Base-by-base conservation (phyloP, 2,797 vertebrate genomes). In the Protosalanx chinensis region DNA sequence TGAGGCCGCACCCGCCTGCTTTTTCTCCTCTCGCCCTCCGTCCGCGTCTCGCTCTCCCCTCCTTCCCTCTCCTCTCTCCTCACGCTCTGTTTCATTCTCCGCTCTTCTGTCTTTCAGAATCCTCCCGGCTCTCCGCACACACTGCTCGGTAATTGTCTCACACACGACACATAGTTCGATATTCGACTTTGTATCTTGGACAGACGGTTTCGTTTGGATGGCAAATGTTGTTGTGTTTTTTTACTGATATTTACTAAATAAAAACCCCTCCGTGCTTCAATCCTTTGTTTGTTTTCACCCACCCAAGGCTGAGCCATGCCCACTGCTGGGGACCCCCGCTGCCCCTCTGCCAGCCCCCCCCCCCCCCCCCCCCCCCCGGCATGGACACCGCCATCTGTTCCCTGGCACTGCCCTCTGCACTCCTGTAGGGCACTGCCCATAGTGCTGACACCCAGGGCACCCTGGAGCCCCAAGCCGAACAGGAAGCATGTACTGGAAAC, bases 381-480 rank as follows among this genome's bases (percentile, higher is more conserved):
- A 82, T 67, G 51, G 76, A 63, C 80, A 80, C 85, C 84, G 80
- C 88, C 90, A 91, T 91, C 89, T 91, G 89, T 78, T 90, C 72
- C 76, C 83, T 90, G 87, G 86, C 86, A 82, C 73, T 74, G 68
- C 32, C 73, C 75, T 72, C 77, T 68, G 65, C 70, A 70, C 80
- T 73, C 73, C 60, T 35, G 70, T 77, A 75, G 79, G 70, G 78
- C 70, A 37, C 72, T 69, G 20, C 76, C 83, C 72, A 78, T 76
- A 85, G 76, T 84, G 87, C 83, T 90, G 87, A 89, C 86, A 80
- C 84, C 87, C 85, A n/a, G 84, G 72, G 76, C 85, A 87, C 84
- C 78, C 81, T 62, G 78, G 64, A 59, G 68, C 72, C 18, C 72
- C 60, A 66, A 51, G 51, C 51, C 49, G n/a, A 76, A 67, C 59